Conservation (phyloP, 2,113 vertebrate genomes). For the Porphyrio hochstetteri region DNA sequence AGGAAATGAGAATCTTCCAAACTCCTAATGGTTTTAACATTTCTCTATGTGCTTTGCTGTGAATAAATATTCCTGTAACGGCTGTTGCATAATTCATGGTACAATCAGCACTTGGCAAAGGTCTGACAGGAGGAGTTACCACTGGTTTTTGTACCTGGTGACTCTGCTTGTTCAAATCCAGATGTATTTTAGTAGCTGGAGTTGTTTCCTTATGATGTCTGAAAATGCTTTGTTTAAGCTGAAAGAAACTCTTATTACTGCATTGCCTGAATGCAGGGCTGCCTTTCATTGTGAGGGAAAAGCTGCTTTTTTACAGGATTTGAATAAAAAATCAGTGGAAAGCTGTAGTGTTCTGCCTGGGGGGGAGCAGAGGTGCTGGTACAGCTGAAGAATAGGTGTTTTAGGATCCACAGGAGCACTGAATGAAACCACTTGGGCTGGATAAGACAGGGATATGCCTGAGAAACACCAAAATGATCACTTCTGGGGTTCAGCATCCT, state of each 20-base stretch:
- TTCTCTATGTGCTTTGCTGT: neutral
- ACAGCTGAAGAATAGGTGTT: neutral
- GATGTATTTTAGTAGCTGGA: constrained; percentile 30
- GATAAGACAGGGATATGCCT: neutral
- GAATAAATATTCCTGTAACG: constrained; percentile 33
- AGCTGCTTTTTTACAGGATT: neutral
- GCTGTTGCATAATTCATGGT: constrained; percentile 55
- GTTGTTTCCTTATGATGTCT: constrained; percentile 18
- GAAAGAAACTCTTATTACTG: constrained; percentile 26
- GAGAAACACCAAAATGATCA: neutral
- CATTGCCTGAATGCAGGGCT: neutral
- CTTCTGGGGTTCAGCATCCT: neutral
- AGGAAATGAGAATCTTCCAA: constrained; percentile 16
- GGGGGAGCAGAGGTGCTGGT: neutral
- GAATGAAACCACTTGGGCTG: neutral
- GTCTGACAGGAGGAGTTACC: neutral
- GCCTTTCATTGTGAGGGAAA: neutral
- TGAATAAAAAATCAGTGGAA: constrained; percentile 6
- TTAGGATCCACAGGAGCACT: neutral
- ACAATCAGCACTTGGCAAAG: constrained; percentile 26
- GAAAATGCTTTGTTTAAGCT: constrained; percentile 51
- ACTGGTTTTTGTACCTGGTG: neutral
- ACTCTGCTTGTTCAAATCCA: constrained; percentile 41
- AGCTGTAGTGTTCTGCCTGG: neutral
- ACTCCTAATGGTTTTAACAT: constrained; percentile 38